Percentiles rank a stretch among this genome's conserved stretches.
Conservation (phyloP, 2,888 invertebrate genomes). For the Saturnia japonica region DNA sequence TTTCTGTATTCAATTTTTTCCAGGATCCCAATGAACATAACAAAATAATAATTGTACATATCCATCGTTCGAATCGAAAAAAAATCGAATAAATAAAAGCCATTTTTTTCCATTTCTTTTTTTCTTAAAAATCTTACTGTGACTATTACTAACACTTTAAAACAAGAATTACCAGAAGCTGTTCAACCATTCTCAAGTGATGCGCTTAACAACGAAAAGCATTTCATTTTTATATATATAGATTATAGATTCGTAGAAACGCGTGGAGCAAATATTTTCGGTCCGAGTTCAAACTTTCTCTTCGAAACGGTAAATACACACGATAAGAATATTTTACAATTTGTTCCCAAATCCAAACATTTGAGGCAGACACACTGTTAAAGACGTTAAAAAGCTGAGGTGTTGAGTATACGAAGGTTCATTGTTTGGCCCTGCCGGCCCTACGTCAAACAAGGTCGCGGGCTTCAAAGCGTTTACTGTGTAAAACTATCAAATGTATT, state of each 20-base stretch:
- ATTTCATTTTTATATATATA: too few species aligned
- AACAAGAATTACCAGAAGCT: too few species aligned
- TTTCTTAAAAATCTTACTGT: too few species aligned
- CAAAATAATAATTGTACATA: too few species aligned
- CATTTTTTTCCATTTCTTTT: too few species aligned
- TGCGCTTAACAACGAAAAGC: too few species aligned
- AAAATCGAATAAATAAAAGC: too few species aligned
- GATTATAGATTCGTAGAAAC: neutral
- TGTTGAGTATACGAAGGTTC: conserved; percentile 65
- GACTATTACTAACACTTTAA: too few species aligned
- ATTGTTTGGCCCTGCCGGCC: conserved; percentile 66
- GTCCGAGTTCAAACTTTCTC: conserved; percentile 39
- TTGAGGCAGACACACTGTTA: conserved; percentile 52
- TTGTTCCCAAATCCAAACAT: conserved; percentile 55
- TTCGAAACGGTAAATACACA: conserved; percentile 45
- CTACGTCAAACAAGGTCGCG: conserved; percentile 65
- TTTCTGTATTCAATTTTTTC: too few species aligned
- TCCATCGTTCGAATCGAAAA: too few species aligned
- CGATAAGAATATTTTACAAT: conserved; percentile 56
- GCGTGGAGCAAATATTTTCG: conserved; percentile 26
- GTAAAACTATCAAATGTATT: conserved; percentile 43
- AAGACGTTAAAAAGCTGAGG: conserved; percentile 70
- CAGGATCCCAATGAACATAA: too few species aligned
- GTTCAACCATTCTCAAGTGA: too few species aligned
- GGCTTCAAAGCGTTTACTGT: conserved; percentile 61